Evolutionary conservation across 2,797 vertebrate species (phyloP).

Genomic region (Cynodonichthys magdalenae): DNA sequence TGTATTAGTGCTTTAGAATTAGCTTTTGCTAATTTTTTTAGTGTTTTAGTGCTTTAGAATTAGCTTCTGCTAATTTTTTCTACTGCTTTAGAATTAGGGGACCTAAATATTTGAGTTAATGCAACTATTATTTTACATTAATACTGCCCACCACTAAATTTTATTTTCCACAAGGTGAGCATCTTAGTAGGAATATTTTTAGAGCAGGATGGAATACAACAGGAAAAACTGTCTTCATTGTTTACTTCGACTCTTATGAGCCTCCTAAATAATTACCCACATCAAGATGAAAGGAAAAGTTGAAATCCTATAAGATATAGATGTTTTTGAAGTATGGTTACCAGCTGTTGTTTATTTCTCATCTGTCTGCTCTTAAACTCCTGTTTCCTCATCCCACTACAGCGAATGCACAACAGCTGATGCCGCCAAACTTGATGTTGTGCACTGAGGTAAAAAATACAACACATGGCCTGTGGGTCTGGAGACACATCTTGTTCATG

Average conservation of each 20-base stretch:
- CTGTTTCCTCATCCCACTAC: constrained; percentile 14
- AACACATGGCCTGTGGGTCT: constrained; percentile 61
- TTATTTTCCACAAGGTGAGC: neutral
- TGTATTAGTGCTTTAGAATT: too few relatives aligned
- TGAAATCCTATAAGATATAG: neutral
- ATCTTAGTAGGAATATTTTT: neutral
- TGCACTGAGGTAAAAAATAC: constrained; percentile 57
- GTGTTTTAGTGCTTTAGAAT: too few relatives aligned
- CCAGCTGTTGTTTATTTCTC: constrained; percentile 46
- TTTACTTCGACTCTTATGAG: neutral
- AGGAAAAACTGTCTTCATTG: neutral
- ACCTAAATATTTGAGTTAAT: too few relatives aligned
- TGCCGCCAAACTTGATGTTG: constrained; percentile 59
- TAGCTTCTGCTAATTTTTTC: too few relatives aligned
- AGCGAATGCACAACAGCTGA: constrained; percentile 60
- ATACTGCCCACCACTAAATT: neutral
- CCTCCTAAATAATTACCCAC: neutral
- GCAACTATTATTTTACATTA: too few relatives aligned
- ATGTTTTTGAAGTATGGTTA: constrained; percentile 8
- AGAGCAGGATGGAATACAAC: neutral
- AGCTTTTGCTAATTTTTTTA: too few relatives aligned
- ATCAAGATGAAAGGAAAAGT: neutral
- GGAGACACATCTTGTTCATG: constrained; percentile 55
- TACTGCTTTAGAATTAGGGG: too few relatives aligned
- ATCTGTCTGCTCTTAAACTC: constrained; percentile 7